phyloP scores from a whole-genome alignment of 2,888 invertebrate genomes.

The Drosophila phalerata region DNA sequence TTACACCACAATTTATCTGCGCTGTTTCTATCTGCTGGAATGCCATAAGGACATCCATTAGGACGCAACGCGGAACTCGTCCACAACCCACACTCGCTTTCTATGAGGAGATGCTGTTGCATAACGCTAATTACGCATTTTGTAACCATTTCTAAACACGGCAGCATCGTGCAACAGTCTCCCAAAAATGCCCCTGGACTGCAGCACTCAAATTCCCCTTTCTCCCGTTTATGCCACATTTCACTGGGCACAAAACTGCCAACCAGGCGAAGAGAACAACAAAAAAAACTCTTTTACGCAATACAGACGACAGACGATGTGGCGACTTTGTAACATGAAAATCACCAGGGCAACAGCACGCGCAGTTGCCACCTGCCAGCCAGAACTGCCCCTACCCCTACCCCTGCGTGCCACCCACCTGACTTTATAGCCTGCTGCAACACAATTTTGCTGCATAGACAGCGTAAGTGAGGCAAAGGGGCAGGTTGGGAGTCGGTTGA shows the following conservation, averaged over 20 bases:
- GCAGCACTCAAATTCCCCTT: conserved; percentile 2
- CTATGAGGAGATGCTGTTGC: conserved; percentile 53
- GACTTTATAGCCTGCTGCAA: conserved; percentile 77
- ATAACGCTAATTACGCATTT: conserved; percentile 79
- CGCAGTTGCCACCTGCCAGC: conserved; percentile 58
- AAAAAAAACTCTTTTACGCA: conserved; percentile 49
- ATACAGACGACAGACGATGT: conserved; percentile 70
- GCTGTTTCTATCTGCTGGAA: conserved; percentile 20
- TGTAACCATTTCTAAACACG: conserved; percentile 74
- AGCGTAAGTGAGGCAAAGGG: conserved; percentile 25
- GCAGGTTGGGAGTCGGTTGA: background rate
- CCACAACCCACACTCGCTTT: conserved; percentile 11
- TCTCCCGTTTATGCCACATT: conserved; percentile 13
- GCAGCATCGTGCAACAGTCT: conserved; percentile 24
- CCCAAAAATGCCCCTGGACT: conserved; percentile 5
- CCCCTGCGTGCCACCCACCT: conserved; percentile 46
- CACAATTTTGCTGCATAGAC: conserved; percentile 65
- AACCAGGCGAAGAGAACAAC: conserved; percentile 34
- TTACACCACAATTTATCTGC: conserved; percentile 19
- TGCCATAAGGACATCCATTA: conserved; percentile 54
- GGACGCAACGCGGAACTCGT: conserved; percentile 14
- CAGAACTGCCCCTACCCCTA: background rate
- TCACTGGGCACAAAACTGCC: conserved; percentile 30
- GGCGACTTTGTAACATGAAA: conserved; percentile 79
- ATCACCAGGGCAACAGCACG: conserved; percentile 75